Evolutionary conservation across 1,140 invertebrate genomes (phyloP).

Genomic region (Sminthurinus signatus): DNA sequence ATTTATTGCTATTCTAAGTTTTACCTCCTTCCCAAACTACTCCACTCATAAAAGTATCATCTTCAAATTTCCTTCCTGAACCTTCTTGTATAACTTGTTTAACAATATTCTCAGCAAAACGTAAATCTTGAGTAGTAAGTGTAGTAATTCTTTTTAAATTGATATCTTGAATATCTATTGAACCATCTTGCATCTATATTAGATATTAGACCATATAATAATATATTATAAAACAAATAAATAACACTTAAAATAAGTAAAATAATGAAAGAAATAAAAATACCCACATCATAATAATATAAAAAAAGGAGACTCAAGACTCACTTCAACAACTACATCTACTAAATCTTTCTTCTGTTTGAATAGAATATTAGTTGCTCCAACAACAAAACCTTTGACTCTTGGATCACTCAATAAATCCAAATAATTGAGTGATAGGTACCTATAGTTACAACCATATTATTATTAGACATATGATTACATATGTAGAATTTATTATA

Average conservation of each 20-base stretch:
- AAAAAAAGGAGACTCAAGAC: no score
- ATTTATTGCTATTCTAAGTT: no score
- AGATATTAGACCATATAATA: no score
- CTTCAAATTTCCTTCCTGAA: conserved; percentile 44
- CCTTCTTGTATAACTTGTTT: conserved; percentile 68
- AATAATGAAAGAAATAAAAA: neutral
- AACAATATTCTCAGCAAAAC: conserved; percentile 90
- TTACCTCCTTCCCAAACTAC: conserved; percentile 81
- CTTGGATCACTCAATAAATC: conserved; percentile 82
- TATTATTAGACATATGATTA: no score
- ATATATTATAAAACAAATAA: conserved; percentile 13
- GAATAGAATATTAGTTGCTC: conserved; percentile 95
- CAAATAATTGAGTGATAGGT: conserved; percentile 90
- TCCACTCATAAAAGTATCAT: conserved; percentile 66
- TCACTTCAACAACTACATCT: conserved; percentile 86
- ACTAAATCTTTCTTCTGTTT: conserved; percentile 89
- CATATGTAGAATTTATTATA: no score
- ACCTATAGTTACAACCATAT: no score
- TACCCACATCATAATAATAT: no score
- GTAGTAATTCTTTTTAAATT: conserved; percentile 74
- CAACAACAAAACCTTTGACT: conserved; percentile 86
- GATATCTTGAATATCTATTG: conserved; percentile 80
- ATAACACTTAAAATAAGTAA: neutral
- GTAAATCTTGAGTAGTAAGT: conserved; percentile 87
- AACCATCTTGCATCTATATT: conserved; percentile 61